phyloP scores from a whole-genome alignment of 2,113 vertebrate genomes.

The Xenopus borealis region DNA sequence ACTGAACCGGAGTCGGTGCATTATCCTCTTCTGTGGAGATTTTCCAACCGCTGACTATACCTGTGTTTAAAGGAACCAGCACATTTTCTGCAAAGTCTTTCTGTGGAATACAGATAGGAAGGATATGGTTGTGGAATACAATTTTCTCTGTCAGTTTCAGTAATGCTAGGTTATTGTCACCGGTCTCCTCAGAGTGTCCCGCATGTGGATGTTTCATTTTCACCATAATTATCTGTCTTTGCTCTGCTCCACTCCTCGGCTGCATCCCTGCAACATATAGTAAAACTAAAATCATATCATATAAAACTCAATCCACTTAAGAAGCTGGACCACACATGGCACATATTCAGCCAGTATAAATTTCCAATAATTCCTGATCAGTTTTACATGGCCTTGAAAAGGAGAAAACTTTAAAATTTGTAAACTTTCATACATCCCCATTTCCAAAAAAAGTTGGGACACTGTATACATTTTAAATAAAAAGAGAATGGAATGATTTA shows the following conservation, averaged over 20 bases:
- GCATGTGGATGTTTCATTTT: constrained; percentile 59
- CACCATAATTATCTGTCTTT: constrained; percentile 34
- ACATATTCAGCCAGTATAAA: too few relatives aligned
- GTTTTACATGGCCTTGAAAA: too few relatives aligned
- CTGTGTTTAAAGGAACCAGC: constrained; percentile 66
- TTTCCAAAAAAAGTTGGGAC: too few relatives aligned
- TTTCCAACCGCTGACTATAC: constrained; percentile 54
- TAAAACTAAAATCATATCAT: not conserved
- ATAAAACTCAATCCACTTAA: not conserved
- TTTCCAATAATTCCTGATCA: too few relatives aligned
- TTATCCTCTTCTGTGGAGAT: constrained; percentile 3
- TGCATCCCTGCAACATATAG: constrained; percentile 40
- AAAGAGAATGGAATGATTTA: too few relatives aligned
- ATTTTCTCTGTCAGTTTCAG: constrained; percentile 63
- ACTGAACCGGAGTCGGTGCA: rapidly evolving
- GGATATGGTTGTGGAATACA: constrained; percentile 53
- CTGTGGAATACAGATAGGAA: constrained; percentile 76
- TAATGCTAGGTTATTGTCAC: constrained; percentile 72
- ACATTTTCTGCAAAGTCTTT: constrained; percentile 81
- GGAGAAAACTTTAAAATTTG: too few relatives aligned
- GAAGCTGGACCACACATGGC: too few relatives aligned
- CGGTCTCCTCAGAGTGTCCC: constrained; percentile 51
- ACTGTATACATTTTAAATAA: too few relatives aligned
- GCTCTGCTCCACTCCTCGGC: not conserved
- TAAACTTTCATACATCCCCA: too few relatives aligned